Base-by-base conservation (phyloP, 2,113 vertebrate genomes). In the Protomyctophum bolini region DNA sequence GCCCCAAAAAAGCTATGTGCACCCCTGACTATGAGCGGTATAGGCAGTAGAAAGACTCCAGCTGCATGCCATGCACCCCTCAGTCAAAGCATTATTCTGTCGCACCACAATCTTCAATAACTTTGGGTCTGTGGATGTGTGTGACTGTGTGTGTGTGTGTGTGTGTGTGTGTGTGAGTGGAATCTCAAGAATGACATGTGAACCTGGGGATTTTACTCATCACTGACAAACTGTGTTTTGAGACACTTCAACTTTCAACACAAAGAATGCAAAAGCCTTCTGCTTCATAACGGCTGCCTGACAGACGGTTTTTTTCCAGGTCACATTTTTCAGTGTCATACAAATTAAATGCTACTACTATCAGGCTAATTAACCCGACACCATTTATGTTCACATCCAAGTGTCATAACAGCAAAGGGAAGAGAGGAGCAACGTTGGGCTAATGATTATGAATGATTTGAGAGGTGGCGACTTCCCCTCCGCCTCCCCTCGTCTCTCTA, bases 391-490 rank as follows among this genome's bases (percentile, higher is more conserved):
- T 78, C 63, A 85, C 73, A 72, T 77, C 66, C 46, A 48, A 33
- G 69, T 60, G 77, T 76, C 67, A 82, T 46, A 70, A 72, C 86
- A 65, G 77, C 12, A 57, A 75, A 66, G 63, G 74, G 60, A 83
- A 83, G 80, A 66, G 65, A 72, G 63, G 59, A 77, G 75, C 75
- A 73, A 14, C 75, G 68, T 76, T 55, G 46, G 78, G 77, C 76
- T 88, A 91, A 91, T 91, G 85, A 90, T 41, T 41, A 89, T 85
- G 76, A 75, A 83, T 88, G 77, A 90, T 88, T 82, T 82, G 60
- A 85, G 76, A 72, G 45, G 71, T 21, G 70, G 82, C 88, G 73
- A 86, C 80, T 84, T 81, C 81, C 75, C 71, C 73, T 79, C 41
- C 66, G 75, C 68, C 57, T 15, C 70, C 72, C 69, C 75, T 65